Base-by-base conservation (phyloP, 2,888 invertebrate genomes). In the Strigamia maritima region DNA sequence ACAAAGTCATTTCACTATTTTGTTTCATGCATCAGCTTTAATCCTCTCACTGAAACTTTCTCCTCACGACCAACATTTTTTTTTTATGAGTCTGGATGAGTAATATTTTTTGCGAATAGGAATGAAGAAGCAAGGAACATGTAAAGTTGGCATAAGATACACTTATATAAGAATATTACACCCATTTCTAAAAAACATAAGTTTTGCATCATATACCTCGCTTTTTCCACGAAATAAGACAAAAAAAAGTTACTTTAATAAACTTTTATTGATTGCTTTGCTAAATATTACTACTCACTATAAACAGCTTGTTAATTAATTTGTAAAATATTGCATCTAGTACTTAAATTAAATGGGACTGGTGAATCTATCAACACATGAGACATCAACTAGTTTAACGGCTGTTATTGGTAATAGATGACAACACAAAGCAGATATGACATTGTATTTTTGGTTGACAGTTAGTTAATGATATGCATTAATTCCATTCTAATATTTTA, bases 141-240 rank as follows among this genome's bases (percentile, higher is more conserved):
- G 54, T 54, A 54, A 54, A 54, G 22, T 35, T 35, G 35, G 35
- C 19, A 54, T 54, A 54, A 54, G 16, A 19, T 54, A 54, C 22
- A 54, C 19, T 54, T 54, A 54, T 44, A 44, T n/a, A 54, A 54
- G 54, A 54, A 54, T 54, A 54, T 54, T 54, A n/a, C 54, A 54
- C 49, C 22, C 54, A 54, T 54, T 54, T 54, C 54, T 54, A 54
- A 54, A 54, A n/a, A 54, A 22, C 54, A 54, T 54, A 54, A 22
- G 54, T 54, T 54, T 54, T 38, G 38, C 6, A 7, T 8, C 8
- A 54, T 16, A 19, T 54, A 19, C 2, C 19, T 54, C 1, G 19
- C 2, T 54, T 54, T n/a, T 6, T 6, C 6, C 35, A 6, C 35
- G 10, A 35, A 35, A 35, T 35, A 35, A 35, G 35, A 35, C n/a